phyloP scores from a whole-genome alignment of 1,140 invertebrate genomes.

The Macrobrachium nipponense region DNA sequence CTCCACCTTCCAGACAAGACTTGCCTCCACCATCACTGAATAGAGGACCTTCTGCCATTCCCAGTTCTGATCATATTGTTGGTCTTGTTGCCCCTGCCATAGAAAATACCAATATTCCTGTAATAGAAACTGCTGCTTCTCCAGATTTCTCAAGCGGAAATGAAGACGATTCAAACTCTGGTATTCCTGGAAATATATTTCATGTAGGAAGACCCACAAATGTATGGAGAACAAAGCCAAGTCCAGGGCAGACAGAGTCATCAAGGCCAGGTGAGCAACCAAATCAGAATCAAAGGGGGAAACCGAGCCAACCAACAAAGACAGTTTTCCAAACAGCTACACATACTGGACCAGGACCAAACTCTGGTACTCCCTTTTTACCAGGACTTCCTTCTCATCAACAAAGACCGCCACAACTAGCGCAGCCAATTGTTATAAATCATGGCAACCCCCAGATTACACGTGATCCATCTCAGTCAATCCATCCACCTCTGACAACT shows the following conservation, averaged over 20 bases:
- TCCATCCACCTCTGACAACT: not conserved
- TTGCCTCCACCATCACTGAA: not conserved
- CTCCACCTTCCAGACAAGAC: not conserved
- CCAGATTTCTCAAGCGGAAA: too few species aligned
- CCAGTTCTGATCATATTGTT: not conserved
- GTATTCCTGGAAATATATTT: too few species aligned
- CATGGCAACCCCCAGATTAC: not conserved
- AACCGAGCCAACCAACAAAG: not conserved
- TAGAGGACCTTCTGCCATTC: not conserved
- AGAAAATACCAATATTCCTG: too few species aligned
- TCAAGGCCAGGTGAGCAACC: not conserved
- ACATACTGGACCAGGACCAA: constrained; percentile 45
- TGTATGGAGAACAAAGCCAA: too few species aligned
- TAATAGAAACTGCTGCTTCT: too few species aligned
- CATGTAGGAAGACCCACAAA: too few species aligned
- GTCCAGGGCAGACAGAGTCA: not conserved
- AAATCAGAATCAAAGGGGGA: not conserved
- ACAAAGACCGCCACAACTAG: not conserved
- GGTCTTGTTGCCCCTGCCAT: too few species aligned
- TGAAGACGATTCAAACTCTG: too few species aligned
- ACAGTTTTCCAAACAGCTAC: constrained; percentile 36
- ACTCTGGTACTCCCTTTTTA: constrained; percentile 56
- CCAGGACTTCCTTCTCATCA: constrained; percentile 30
- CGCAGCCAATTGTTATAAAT: not conserved
- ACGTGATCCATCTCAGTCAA: too few species aligned